phyloP scores from a whole-genome alignment of 1,140 invertebrate genomes.

The Tetramorium parvispinum region DNA sequence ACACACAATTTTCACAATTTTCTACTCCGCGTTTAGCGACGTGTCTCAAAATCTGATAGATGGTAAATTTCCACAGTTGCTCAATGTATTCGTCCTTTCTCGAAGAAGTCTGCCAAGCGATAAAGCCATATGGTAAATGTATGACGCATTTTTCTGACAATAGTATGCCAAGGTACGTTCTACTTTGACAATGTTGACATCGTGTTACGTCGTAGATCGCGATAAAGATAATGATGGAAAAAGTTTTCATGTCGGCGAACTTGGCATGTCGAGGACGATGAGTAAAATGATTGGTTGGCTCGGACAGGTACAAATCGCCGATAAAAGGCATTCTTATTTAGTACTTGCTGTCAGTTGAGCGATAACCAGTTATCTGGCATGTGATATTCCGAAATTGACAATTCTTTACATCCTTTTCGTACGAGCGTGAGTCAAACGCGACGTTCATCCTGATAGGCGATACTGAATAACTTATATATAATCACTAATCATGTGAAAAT shows the following conservation, averaged over 20 bases:
- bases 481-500: background rate
- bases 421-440: background rate
- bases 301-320: conserved; percentile 52
- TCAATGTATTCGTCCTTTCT: background rate
- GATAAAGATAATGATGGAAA: conserved; percentile 56
- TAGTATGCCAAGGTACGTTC: conserved; percentile 34
- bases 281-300: conserved; percentile 37
- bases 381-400: conserved; percentile 24
- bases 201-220: conserved; percentile 4
- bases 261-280: conserved; percentile 61
- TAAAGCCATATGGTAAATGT: conserved; percentile 10
- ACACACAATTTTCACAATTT: no score
- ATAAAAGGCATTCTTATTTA: conserved; percentile 25
- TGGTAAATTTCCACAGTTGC: background rate
- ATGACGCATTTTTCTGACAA: conserved; percentile 1
- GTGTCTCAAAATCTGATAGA: conserved; percentile 37
- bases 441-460: background rate
- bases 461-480: background rate
- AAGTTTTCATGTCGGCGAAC: background rate
- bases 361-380: conserved; percentile 41
- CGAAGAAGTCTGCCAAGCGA: background rate
- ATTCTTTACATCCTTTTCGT: background rate
- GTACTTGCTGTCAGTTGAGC: background rate
- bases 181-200: conserved; percentile 59
- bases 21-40: background rate